Conservation (phyloP, 2,888 invertebrate genomes). For the Sphaerophoria taeniata region DNA sequence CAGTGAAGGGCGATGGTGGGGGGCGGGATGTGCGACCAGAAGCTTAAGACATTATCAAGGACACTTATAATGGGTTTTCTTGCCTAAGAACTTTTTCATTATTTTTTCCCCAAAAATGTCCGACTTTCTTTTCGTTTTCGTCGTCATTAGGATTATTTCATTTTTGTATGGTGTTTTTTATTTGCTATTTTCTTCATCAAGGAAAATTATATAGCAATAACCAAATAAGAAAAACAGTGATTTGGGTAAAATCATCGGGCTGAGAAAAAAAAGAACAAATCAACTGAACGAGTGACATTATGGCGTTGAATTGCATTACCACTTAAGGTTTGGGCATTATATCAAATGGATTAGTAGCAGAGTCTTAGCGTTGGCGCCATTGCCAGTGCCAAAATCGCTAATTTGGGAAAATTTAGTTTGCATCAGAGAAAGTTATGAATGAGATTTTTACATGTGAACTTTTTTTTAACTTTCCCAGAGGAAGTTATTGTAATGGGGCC, state of each 20-base stretch:
- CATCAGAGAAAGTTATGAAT: slow-evolving; percentile 6
- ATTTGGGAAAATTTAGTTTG: not conserved
- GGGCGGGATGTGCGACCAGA: slow-evolving; percentile 47
- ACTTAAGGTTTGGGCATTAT: slow-evolving; percentile 16
- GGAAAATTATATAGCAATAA: slow-evolving; percentile 44
- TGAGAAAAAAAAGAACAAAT: not conserved
- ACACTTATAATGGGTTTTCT: slow-evolving; percentile 63
- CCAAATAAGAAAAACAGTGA: slow-evolving; percentile 36
- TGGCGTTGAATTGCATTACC: slow-evolving; percentile 20
- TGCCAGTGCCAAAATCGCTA: not conserved
- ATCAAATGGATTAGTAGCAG: slow-evolving; percentile 16
- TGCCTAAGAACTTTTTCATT: slow-evolving; percentile 59
- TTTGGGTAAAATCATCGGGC: slow-evolving; percentile 41
- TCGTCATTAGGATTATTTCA: slow-evolving; percentile 30
- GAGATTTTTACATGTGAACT: slow-evolving; percentile 26
- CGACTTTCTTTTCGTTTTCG: slow-evolving; percentile 7
- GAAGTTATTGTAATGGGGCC: no score
- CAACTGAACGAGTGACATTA: slow-evolving; percentile 7
- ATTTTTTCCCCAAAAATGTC: slow-evolving; percentile 19
- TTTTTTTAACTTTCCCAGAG: no score
- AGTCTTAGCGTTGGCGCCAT: not conserved
- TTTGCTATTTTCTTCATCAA: not conserved
- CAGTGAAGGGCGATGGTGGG: not conserved
- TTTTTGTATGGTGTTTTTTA: not conserved
- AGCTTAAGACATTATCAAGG: slow-evolving; percentile 64